Evolutionary conservation across 2,797 vertebrate genomes (phyloP).

Genomic region (Mastacembelus armatus): DNA sequence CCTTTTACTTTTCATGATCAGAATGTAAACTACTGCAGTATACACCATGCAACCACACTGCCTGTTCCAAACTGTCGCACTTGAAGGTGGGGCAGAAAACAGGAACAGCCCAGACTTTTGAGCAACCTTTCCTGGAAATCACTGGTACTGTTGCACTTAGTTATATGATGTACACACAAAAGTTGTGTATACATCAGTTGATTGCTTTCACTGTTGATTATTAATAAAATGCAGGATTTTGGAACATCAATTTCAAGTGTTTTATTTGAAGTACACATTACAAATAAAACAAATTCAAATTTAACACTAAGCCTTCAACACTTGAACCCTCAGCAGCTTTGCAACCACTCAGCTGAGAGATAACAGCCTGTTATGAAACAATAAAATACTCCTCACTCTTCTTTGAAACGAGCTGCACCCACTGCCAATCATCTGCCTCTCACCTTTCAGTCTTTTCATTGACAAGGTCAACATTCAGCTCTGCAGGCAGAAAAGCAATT

Average conservation of each 20-base stretch:
- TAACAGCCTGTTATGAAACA: slow-evolving; percentile 13
- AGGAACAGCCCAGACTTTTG: background rate
- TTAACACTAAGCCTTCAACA: background rate
- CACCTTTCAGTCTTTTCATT: slow-evolving; percentile 49
- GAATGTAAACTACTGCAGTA: background rate
- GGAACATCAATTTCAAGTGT: background rate
- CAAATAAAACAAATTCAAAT: slow-evolving; percentile 25
- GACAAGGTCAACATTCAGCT: slow-evolving; percentile 66
- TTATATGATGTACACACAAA: too few relatives aligned
- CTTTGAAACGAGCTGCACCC: slow-evolving; percentile 7
- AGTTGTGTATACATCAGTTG: too few relatives aligned
- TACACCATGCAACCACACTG: background rate
- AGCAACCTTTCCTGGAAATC: background rate
- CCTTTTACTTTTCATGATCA: background rate
- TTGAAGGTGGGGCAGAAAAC: background rate
- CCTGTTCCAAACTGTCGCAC: slow-evolving; percentile 1
- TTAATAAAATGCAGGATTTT: background rate
- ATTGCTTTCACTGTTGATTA: too few relatives aligned
- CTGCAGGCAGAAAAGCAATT: slow-evolving; percentile 32
- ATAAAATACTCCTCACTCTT: slow-evolving; percentile 26
- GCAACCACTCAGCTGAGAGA: background rate
- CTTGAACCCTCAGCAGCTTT: background rate
- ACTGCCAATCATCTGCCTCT: slow-evolving; percentile 52
- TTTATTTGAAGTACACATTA: too few relatives aligned
- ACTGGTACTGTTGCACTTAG: too few relatives aligned